Conservation (phyloP, 2,888 invertebrate genomes). For the Epinotia demarniana region DNA sequence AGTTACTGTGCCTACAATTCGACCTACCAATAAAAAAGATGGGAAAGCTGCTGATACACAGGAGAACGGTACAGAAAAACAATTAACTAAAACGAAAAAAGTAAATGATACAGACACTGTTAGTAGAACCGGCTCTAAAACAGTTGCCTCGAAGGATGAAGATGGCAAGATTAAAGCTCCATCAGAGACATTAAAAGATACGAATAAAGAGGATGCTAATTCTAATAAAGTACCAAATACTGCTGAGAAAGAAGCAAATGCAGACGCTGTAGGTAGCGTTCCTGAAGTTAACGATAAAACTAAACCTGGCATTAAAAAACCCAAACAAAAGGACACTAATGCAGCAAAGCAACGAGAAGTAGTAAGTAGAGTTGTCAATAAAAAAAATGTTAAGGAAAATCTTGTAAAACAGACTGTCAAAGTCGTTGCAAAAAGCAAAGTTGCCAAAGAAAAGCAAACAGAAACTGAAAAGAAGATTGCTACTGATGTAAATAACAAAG, state of each 20-base stretch:
- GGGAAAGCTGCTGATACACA: constrained; percentile 30
- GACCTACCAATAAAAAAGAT: constrained; percentile 16
- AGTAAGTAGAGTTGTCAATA: neutral
- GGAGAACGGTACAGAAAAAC: constrained; percentile 34
- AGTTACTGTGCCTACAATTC: constrained; percentile 29
- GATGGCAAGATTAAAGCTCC: constrained; percentile 32
- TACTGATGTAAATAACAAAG: neutral
- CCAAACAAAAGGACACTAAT: neutral
- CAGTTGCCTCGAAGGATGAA: constrained; percentile 22
- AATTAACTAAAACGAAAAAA: constrained; percentile 37
- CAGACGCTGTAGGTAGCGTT: neutral
- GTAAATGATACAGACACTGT: constrained; percentile 33
- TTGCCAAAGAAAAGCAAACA: neutral
- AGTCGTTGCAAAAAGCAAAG: neutral
- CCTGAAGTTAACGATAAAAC: neutral
- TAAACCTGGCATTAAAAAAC: neutral
- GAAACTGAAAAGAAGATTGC: neutral
- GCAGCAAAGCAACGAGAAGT: neutral
- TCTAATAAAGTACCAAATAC: neutral
- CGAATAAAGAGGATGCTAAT: neutral
- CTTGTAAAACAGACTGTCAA: neutral
- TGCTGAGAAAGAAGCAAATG: neutral
- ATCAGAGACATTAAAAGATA: constrained; percentile 1
- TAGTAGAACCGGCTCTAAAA: neutral
- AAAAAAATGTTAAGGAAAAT: neutral